These are phyloP conservation scores for Caranx melampygus DNA, from an alignment of 2,113 vertebrate species.

Conservation along the genomic window DNA sequence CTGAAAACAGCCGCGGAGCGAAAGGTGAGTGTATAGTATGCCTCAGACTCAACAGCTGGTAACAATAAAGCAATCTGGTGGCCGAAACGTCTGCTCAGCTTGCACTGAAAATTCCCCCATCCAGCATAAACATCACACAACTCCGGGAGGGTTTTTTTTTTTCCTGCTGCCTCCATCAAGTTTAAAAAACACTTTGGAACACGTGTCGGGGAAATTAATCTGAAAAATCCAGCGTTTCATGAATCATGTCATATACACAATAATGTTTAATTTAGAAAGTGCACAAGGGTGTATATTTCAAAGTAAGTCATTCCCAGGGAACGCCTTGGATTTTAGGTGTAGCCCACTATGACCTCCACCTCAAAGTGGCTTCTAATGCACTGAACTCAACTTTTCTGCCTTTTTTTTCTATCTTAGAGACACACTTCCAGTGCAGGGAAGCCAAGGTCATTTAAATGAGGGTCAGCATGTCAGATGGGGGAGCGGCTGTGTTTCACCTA, in stretches of 20 bases:
- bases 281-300: slow-evolving; percentile 59
- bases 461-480: slow-evolving; percentile 59
- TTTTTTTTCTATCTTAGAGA: slow-evolving; percentile 22
- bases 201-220: slow-evolving; percentile 70
- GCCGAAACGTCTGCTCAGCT: slow-evolving; percentile 83
- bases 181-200: slow-evolving; percentile 73
- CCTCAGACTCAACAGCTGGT: slow-evolving; percentile 82
- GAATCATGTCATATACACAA: slow-evolving; percentile 61
- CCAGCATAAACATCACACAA: slow-evolving; percentile 84
- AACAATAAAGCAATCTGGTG: slow-evolving; percentile 84
- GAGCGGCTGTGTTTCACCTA: slow-evolving; percentile 51
- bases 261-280: slow-evolving; percentile 68
- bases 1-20: slow-evolving; percentile 66
- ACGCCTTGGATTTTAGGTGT: slow-evolving; percentile 74
- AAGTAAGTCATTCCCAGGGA: slow-evolving; percentile 62
- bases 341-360: slow-evolving; percentile 67
- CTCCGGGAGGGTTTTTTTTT: slow-evolving; percentile 53
- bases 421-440: slow-evolving; percentile 26
- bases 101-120: slow-evolving; percentile 81
- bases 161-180: slow-evolving; percentile 70
- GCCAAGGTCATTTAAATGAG: slow-evolving; percentile 57
- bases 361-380: slow-evolving; percentile 46
- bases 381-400: slow-evolving; percentile 19
- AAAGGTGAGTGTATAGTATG: slow-evolving; percentile 74
- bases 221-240: slow-evolving; percentile 48